Evolutionary conservation across 2,797 vertebrate genomes (phyloP).

Genomic region (Sibirionetta formosa): DNA sequence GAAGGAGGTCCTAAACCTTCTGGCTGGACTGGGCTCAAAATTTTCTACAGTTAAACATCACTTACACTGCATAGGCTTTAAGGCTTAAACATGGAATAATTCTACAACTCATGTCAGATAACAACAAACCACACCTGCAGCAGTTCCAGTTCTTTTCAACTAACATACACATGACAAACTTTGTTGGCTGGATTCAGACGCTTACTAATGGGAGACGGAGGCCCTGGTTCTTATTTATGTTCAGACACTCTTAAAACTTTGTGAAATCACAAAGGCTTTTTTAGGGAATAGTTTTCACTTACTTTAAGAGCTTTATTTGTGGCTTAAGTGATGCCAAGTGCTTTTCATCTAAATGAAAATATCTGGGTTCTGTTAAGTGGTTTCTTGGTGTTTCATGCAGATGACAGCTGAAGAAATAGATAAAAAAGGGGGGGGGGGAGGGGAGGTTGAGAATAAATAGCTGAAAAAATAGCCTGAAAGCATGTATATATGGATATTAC

Average conservation of each 20-base stretch:
- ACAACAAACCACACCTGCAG: not conserved
- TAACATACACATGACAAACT: not conserved
- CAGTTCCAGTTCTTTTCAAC: not conserved
- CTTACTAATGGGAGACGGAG: not conserved
- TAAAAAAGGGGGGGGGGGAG: not conserved
- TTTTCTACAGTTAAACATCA: not conserved
- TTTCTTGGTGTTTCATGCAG: not conserved
- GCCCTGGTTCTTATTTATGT: not conserved
- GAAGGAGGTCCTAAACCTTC: not conserved
- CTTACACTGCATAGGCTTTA: not conserved
- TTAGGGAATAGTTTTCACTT: not conserved
- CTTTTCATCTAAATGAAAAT: not conserved
- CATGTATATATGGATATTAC: not conserved
- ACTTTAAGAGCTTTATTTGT: not conserved
- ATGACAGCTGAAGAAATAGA: not conserved
- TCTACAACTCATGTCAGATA: not conserved
- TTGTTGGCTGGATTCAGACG: not conserved
- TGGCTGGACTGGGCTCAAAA: not conserved
- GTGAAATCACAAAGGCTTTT: not conserved
- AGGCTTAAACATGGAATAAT: not conserved
- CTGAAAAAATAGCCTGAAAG: not conserved
- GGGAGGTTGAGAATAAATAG: not conserved
- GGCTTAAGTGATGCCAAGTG: not conserved
- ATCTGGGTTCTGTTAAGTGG: not conserved
- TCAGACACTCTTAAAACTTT: not conserved